Conservation (phyloP, 2,797 vertebrate species). For the Sebastes trivittatus region DNA sequence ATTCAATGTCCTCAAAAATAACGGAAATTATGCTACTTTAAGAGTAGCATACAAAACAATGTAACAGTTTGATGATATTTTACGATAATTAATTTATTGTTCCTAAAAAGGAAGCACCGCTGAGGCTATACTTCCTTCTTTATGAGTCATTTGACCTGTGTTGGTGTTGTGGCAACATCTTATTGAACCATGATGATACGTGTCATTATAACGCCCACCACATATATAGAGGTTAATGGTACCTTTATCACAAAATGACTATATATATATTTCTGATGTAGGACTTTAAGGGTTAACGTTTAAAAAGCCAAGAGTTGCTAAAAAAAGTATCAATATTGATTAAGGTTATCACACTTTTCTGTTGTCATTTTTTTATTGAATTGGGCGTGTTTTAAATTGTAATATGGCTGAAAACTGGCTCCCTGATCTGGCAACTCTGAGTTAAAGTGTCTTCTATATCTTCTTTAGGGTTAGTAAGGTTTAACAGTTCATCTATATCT, state of each 20-base stretch:
- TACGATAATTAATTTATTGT: too few species aligned
- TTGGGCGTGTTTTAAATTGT: too few species aligned
- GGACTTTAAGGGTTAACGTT: neutral
- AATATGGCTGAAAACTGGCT: too few species aligned
- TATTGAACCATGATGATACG: constrained; percentile 22
- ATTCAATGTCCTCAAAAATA: neutral
- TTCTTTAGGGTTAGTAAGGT: too few species aligned
- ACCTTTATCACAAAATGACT: neutral
- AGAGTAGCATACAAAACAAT: neutral
- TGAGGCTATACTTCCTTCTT: neutral
- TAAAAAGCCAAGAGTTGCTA: neutral
- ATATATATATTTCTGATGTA: neutral
- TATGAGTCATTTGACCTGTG: neutral
- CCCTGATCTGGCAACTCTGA: too few species aligned
- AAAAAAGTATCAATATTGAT: neutral
- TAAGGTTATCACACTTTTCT: neutral
- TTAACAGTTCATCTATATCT: neutral
- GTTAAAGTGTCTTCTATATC: too few species aligned
- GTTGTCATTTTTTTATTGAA: too few species aligned
- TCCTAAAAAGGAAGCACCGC: neutral
- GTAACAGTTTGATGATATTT: too few species aligned
- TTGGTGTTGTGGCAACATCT: neutral
- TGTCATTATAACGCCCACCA: constrained; percentile 1
- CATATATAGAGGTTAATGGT: neutral
- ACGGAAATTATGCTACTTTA: neutral